Percentiles rank a stretch among this genome's conserved stretches.
phyloP scores from a whole-genome alignment of 2,888 invertebrate genomes.

The Tetramorium bicarinatum region DNA sequence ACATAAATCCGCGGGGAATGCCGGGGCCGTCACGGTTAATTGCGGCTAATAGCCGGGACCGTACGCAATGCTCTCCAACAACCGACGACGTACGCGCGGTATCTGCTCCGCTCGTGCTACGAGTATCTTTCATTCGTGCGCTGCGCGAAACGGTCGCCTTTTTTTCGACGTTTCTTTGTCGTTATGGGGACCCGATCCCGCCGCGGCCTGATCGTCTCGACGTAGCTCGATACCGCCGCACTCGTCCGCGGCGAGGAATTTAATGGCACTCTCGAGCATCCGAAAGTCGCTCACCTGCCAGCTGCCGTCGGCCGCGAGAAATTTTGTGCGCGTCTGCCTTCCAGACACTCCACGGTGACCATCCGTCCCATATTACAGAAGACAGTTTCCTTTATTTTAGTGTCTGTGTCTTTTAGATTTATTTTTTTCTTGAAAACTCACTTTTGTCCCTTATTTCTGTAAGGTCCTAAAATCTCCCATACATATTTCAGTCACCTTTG shows the following conservation, averaged over 20 bases:
- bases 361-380: too few relatives aligned
- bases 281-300: constrained; percentile 71
- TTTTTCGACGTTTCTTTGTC: background rate
- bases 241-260: constrained; percentile 60
- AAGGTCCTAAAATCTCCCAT: too few relatives aligned
- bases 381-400: too few relatives aligned
- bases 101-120: constrained; percentile 18
- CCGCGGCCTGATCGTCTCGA: background rate
- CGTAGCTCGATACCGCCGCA: constrained; percentile 41
- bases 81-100: constrained; percentile 43
- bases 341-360: background rate
- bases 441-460: too few relatives aligned
- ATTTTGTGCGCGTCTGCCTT: constrained; percentile 54
- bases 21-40: constrained; percentile 74
- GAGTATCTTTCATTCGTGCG: constrained; percentile 19
- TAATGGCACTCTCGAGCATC: constrained; percentile 58
- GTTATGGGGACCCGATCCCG: background rate
- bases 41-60: constrained; percentile 71
- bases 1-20: constrained; percentile 78
- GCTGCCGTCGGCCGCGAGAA: constrained; percentile 61
- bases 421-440: too few relatives aligned
- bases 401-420: too few relatives aligned
- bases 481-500: too few relatives aligned
- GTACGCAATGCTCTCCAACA: constrained; percentile 60
- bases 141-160: background rate